A percentile compares a stretch with the other conserved stretches of the same genome.
Conservation (phyloP, 1,140 invertebrate genomes). For the Tetramorium alpestre region DNA sequence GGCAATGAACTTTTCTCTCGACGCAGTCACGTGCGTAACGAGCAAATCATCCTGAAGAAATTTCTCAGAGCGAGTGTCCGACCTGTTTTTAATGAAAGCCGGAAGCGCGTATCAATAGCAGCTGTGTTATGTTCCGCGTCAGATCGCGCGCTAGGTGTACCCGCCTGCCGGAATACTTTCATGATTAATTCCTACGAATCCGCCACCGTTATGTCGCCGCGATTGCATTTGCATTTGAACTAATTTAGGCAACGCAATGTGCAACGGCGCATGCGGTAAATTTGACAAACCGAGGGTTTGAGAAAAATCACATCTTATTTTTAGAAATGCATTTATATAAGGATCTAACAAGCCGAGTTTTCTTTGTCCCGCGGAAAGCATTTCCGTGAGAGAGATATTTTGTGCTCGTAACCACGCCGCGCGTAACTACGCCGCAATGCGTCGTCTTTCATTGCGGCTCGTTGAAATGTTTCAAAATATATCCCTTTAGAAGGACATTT, state of each 20-base stretch:
- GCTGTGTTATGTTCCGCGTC: conserved; percentile 46
- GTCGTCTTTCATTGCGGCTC: conserved; percentile 16
- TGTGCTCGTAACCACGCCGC: neutral
- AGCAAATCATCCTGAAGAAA: conserved; percentile 71
- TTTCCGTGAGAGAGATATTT: conserved; percentile 15
- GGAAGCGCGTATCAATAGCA: conserved; percentile 62
- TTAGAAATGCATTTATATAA: conserved; percentile 30
- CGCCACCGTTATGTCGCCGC: no score
- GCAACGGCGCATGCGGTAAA: neutral
- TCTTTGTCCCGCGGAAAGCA: conserved; percentile 1
- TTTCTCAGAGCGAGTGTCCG: conserved; percentile 49
- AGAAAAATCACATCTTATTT: conserved; percentile 17
- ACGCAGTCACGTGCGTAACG: conserved; percentile 33
- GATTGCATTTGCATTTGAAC: neutral
- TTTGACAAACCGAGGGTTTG: neutral
- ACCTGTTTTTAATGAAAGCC: conserved; percentile 71
- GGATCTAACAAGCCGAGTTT: neutral
- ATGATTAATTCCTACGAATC: conserved; percentile 25
- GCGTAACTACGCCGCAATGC: neutral
- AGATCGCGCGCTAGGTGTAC: conserved; percentile 41
- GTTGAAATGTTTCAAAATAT: conserved; percentile 51
- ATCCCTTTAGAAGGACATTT: conserved; percentile 51
- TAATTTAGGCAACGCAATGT: conserved; percentile 14
- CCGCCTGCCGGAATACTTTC: conserved; percentile 13
- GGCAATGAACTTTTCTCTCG: conserved; percentile 56